Evolutionary conservation across 2,113 vertebrate genomes (phyloP).

Genomic region (Calidris pygmaea): DNA sequence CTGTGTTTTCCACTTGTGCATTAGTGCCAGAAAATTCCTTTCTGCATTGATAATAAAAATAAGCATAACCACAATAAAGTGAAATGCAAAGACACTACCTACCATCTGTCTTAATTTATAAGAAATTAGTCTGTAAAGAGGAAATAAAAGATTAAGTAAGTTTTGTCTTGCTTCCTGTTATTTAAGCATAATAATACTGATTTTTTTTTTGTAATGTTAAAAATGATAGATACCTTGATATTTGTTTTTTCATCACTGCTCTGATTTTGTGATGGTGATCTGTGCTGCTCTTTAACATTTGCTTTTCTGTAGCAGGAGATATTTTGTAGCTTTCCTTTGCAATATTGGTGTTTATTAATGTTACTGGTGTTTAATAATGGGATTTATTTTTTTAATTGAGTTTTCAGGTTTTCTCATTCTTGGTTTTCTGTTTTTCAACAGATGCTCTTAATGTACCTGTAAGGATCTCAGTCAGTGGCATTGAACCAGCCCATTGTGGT

Average conservation of each 20-base stretch:
- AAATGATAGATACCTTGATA: background rate
- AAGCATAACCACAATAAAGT: background rate
- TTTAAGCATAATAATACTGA: background rate
- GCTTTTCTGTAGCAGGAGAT: background rate
- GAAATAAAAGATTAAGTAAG: background rate
- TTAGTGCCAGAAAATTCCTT: background rate
- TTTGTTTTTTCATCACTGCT: background rate
- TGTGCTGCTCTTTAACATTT: background rate
- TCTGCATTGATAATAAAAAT: background rate
- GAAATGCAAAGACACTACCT: background rate
- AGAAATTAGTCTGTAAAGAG: background rate
- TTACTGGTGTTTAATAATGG: background rate
- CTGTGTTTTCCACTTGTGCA: background rate
- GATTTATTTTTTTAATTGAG: background rate
- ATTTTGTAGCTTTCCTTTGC: background rate
- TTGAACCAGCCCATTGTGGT: conserved; percentile 61
- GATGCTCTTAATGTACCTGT: conserved; percentile 81
- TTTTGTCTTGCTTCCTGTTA: background rate
- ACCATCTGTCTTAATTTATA: background rate
- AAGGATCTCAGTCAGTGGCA: conserved; percentile 77
- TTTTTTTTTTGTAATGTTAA: background rate
- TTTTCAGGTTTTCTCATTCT: background rate
- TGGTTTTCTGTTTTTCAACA: conserved; percentile 64
- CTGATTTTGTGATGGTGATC: background rate
- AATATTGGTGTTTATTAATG: background rate